Evolutionary conservation across 2,113 vertebrate species (phyloP).

Genomic region (Limnothrissa miodon): DNA sequence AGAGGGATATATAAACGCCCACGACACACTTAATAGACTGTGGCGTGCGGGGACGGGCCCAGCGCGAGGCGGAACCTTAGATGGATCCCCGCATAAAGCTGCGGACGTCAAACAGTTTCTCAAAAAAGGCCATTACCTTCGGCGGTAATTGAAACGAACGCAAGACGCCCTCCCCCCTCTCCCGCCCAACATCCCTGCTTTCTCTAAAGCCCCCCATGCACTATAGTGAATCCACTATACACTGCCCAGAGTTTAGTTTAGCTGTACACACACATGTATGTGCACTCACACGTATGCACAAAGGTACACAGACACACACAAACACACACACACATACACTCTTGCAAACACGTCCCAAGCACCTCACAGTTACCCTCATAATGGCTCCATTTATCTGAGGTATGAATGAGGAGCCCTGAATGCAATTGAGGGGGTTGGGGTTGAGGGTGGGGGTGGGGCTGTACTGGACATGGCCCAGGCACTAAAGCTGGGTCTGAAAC

Average conservation of each 20-base stretch:
- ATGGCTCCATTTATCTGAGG: conserved; percentile 39
- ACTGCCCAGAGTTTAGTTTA: not conserved
- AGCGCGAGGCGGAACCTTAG: not conserved
- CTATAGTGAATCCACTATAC: not conserved
- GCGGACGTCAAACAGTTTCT: not conserved
- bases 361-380: not conserved
- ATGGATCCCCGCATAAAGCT: not conserved
- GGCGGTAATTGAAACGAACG: not conserved
- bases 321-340: not conserved
- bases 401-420: conserved; percentile 25
- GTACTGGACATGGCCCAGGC: too few species aligned
- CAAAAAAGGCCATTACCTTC: not conserved
- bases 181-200: not conserved
- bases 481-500: too few species aligned
- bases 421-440: not conserved
- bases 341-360: not conserved
- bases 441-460: too few species aligned
- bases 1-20: not conserved
- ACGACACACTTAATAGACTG: not conserved
- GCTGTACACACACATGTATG: not conserved
- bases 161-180: not conserved
- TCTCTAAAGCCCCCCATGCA: not conserved
- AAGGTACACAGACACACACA: not conserved
- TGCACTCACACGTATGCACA: not conserved
- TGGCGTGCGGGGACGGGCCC: not conserved